phyloP scores from a whole-genome alignment of 2,113 vertebrate species.

The Ia io region DNA sequence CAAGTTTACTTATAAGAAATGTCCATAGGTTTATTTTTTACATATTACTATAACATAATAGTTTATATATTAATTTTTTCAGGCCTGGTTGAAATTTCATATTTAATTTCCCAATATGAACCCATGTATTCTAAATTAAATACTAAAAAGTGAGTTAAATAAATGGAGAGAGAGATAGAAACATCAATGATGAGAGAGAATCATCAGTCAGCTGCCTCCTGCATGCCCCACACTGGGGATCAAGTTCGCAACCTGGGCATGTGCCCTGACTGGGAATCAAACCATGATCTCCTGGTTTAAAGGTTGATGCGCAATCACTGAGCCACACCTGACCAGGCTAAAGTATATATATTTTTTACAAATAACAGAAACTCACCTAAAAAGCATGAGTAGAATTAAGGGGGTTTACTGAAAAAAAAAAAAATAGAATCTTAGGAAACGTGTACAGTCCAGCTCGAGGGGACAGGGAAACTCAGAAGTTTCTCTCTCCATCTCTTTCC shows the following conservation, averaged over 20 bases:
- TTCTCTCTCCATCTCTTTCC: not conserved
- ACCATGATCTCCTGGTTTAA: too few species aligned
- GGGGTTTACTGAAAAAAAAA: not conserved
- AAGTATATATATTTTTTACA: not conserved
- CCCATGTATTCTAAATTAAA: not conserved
- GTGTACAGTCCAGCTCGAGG: not conserved
- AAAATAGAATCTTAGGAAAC: not conserved
- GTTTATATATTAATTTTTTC: not conserved
- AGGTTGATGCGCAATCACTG: too few species aligned
- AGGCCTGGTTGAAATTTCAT: not conserved
- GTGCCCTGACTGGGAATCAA: too few species aligned
- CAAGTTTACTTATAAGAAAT: not conserved
- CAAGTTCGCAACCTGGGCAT: too few species aligned
- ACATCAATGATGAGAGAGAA: too few species aligned
- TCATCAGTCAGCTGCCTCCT: too few species aligned
- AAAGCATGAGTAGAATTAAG: not conserved
- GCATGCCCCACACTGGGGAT: too few species aligned
- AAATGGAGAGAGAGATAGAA: not conserved
- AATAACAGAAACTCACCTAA: not conserved
- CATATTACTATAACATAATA: not conserved
- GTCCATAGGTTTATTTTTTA: not conserved
- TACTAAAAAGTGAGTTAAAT: not conserved
- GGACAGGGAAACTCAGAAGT: not conserved
- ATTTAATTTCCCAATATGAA: not conserved
- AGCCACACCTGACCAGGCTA: not conserved